Conservation (phyloP, 2,113 vertebrate genomes). For the Entomyzon cyanotis region DNA sequence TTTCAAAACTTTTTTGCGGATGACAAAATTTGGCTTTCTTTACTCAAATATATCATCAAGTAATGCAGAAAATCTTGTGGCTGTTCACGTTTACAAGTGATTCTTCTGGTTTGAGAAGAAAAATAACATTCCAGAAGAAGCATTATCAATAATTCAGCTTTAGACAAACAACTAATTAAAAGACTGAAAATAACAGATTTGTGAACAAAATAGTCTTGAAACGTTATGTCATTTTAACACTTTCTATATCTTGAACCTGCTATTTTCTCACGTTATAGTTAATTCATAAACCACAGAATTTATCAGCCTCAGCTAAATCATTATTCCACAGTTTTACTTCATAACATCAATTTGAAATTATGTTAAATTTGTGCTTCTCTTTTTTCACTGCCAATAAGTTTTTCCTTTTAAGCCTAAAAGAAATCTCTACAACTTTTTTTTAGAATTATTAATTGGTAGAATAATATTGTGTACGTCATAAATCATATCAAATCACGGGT, state of each 20-base stretch:
- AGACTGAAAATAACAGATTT: not conserved
- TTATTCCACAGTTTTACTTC: not conserved
- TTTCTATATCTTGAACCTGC: not conserved
- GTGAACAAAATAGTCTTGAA: not conserved
- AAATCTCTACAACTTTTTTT: not conserved
- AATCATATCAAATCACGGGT: not conserved
- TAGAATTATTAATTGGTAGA: not conserved
- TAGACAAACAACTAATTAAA: not conserved
- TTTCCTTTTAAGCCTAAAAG: not conserved
- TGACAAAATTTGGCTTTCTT: not conserved
- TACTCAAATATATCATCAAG: not conserved
- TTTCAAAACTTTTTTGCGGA: not conserved
- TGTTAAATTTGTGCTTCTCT: not conserved
- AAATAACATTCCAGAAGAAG: not conserved
- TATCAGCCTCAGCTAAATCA: not conserved
- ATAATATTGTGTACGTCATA: not conserved
- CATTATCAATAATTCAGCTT: not conserved
- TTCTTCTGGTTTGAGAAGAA: not conserved
- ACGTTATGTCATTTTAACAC: not conserved
- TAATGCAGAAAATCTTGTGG: not conserved
- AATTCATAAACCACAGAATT: not conserved
- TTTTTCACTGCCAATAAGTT: not conserved
- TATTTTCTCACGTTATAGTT: not conserved
- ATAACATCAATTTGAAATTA: not conserved
- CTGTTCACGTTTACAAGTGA: not conserved